phyloP scores from a whole-genome alignment of 2,113 vertebrate genomes.

The Speoplatyrhinus poulsoni region DNA sequence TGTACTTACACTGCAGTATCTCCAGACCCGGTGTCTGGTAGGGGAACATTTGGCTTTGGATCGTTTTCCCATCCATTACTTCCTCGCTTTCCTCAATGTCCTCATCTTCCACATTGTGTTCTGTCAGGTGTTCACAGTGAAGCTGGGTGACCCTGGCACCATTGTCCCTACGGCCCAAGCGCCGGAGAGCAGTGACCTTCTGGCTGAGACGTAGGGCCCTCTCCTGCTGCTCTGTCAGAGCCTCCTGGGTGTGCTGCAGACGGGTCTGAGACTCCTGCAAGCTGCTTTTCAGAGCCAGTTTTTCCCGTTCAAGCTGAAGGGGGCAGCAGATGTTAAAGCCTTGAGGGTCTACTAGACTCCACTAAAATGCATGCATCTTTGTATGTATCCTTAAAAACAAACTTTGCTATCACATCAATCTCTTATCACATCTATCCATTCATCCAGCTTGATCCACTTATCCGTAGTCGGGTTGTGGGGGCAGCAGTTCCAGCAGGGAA shows the following conservation, averaged over 20 bases:
- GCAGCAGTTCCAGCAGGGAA: too few relatives aligned
- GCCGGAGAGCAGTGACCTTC: constrained; percentile 81
- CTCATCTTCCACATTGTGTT: constrained; percentile 12
- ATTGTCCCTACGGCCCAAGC: constrained; percentile 74
- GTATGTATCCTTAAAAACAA: too few relatives aligned
- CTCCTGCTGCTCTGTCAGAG: constrained; percentile 89
- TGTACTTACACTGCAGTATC: constrained; percentile 95
- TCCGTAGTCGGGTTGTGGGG: too few relatives aligned
- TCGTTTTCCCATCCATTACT: constrained; percentile 68
- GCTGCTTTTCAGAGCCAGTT: constrained; percentile 82
- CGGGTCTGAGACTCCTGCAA: constrained; percentile 92
- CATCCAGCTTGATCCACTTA: too few relatives aligned
- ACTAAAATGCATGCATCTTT: background rate
- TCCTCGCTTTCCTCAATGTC: constrained; percentile 58
- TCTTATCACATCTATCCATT: too few relatives aligned
- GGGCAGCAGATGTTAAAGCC: background rate
- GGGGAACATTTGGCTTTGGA: constrained; percentile 43
- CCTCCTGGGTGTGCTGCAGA: constrained; percentile 91
- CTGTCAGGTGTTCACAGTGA: constrained; percentile 42
- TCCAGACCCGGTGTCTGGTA: constrained; percentile 87
- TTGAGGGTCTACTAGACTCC: background rate
- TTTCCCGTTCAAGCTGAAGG: constrained; percentile 90
- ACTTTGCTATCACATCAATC: too few relatives aligned
- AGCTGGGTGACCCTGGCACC: constrained; percentile 65
- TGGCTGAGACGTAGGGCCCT: constrained; percentile 84